Evolutionary conservation across 2,797 vertebrate species (phyloP).

Genomic region (Delichon dasypus): DNA sequence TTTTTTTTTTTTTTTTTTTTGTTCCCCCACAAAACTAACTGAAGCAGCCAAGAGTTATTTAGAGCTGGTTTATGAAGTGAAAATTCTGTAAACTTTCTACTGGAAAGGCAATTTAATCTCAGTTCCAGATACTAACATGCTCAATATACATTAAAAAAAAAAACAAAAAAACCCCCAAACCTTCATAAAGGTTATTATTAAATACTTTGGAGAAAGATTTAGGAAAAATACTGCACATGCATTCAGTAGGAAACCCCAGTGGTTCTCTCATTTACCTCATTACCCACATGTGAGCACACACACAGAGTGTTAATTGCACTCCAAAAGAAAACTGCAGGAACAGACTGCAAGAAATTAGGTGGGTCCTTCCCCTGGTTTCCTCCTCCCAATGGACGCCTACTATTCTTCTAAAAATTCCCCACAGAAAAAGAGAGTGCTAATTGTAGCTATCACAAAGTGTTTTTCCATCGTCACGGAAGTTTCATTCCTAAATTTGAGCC

Average conservation of each 20-base stretch:
- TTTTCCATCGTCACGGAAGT: conserved; percentile 16
- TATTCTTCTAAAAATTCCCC: conserved; percentile 50
- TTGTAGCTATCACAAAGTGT: conserved; percentile 47
- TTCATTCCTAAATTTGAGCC: conserved; percentile 38
- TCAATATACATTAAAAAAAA: not conserved
- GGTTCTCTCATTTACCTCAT: conserved; percentile 40
- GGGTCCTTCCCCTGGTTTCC: conserved; percentile 14
- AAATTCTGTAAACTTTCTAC: conserved; percentile 35
- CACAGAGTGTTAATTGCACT: conserved; percentile 46
- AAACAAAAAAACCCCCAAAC: not conserved
- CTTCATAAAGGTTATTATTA: conserved; percentile 3
- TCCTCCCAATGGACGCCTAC: conserved; percentile 15
- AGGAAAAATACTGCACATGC: conserved; percentile 48
- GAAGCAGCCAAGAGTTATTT: conserved; percentile 9
- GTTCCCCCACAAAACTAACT: not conserved
- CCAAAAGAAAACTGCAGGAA: conserved; percentile 42
- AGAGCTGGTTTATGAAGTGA: conserved; percentile 37
- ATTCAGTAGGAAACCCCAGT: conserved; percentile 23
- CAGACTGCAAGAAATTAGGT: conserved; percentile 20
- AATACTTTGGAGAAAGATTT: conserved; percentile 13
- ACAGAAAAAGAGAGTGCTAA: conserved; percentile 25
- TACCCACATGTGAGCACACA: not conserved
- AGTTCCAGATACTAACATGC: not conserved
- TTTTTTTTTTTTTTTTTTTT: no score
- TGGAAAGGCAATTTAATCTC: not conserved